Conservation (phyloP, 2,113 vertebrate species). For the Phylloscopus whistleri region DNA sequence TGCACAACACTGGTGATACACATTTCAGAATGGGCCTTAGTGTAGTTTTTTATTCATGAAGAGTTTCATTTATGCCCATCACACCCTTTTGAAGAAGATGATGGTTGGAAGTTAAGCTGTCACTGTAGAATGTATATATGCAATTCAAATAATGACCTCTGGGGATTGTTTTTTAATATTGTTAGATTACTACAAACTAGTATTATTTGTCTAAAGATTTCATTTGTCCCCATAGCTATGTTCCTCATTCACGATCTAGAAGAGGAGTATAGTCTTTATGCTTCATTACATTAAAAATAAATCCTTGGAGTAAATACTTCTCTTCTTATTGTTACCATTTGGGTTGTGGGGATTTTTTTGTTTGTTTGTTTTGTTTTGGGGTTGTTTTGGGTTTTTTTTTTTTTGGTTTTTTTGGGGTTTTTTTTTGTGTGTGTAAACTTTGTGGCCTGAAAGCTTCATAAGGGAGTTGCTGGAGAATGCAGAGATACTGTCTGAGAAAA, state of each 20-base stretch:
- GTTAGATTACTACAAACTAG: no score
- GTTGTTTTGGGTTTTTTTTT: neutral
- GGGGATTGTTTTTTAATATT: neutral
- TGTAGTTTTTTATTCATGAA: neutral
- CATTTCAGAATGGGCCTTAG: neutral
- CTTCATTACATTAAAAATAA: neutral
- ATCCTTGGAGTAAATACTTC: neutral
- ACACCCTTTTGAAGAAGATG: neutral
- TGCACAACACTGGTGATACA: neutral
- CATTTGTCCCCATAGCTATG: neutral
- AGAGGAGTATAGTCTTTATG: neutral
- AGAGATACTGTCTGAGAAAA: neutral
- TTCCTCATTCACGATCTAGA: neutral
- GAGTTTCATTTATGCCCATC: neutral
- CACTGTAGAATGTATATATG: neutral
- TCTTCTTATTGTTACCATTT: neutral
- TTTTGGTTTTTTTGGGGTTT: no score
- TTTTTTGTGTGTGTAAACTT: neutral
- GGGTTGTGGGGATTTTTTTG: no score
- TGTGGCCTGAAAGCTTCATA: neutral
- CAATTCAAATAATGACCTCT: neutral
- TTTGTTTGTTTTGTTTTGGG: no score
- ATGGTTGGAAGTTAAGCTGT: neutral
- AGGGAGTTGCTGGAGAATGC: neutral
- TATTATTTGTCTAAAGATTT: neutral